Base-by-base conservation (phyloP, 1,140 invertebrate species). In the Aphidius ervi region DNA sequence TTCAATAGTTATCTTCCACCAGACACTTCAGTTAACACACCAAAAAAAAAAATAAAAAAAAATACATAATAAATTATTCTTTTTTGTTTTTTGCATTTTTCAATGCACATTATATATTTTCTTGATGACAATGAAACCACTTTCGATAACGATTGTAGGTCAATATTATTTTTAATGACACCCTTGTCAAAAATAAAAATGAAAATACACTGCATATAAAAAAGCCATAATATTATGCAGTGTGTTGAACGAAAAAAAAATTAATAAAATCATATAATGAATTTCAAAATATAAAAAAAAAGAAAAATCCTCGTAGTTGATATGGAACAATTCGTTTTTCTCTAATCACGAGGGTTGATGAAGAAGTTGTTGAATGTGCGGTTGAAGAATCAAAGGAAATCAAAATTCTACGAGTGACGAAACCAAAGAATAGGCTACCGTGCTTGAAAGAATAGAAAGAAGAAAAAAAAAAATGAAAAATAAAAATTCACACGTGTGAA, bases 331-430 rank as follows among this genome's bases (percentile, higher is more conserved):
- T 41, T 41, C 20, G 46, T 56, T 67, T 62, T 67, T 68, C 66
- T 60, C 66, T 69, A 69, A 69, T 69, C 66, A 69, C 66, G 59
- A 49, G 46, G 56, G 58, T 65, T 31, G 23, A 31, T 31, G 23
- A 31, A 31, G 23, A 31, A 31, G 23, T 31, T 31, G 23, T 31
- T 31, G 23, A 31, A 67, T 55, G 10, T 41, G 52, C 50, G 62
- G 58, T 55, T 41, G 55, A n/a, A 63, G 53, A 66, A 68, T 68
- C 66, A 67, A 69, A 66, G 66, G 61, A 69, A 69, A 69, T 66
- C 61, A 65, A 69, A 69, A 67, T 66, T 67, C 64, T 31, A 31
- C 23, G 23, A 31, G 4, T 31, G 4, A 31, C 57, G 59, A 52
- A 60, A 65, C 52, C 56, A 39, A 46, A 57, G 61, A 62, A 53